These are phyloP conservation scores for Gallinago media DNA, from an alignment of 2,113 vertebrate species.

Conservation along the genomic window DNA sequence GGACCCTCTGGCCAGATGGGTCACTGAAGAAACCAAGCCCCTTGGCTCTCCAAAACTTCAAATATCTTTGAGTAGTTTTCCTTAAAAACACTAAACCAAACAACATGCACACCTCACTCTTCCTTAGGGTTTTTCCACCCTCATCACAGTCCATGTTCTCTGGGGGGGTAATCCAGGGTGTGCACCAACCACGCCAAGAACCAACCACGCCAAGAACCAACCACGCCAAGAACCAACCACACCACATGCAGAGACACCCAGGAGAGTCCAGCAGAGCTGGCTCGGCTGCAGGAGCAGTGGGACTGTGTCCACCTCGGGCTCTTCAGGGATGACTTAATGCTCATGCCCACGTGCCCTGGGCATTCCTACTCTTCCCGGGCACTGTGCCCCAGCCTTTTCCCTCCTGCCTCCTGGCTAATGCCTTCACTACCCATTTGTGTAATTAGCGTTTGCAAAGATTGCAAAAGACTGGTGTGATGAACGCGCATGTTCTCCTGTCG, in stretches of 20 bases:
- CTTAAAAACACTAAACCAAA: neutral
- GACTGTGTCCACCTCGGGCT: neutral
- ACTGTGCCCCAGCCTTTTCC: neutral
- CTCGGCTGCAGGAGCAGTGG: neutral
- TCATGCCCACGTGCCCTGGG: neutral
- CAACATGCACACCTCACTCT: fast-evolving
- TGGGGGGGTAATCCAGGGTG: neutral
- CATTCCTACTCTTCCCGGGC: neutral
- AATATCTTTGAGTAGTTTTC: neutral
- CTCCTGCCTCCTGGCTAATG: neutral
- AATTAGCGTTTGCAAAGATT: neutral
- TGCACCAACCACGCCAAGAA: too few relatives aligned
- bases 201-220: neutral
- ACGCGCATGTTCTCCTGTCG: fast-evolving
- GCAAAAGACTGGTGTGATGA: neutral
- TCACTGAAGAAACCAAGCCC: neutral
- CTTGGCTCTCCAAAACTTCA: neutral
- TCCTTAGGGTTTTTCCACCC: neutral
- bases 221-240: neutral
- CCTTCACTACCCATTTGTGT: neutral
- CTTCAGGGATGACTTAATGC: neutral
- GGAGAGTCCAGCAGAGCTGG: neutral
- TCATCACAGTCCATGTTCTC: fast-evolving
- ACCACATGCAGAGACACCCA: fast-evolving
- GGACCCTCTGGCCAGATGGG: fast-evolving